phyloP scores from a whole-genome alignment of 2,113 vertebrate genomes.

The Callocephalon fimbriatum region DNA sequence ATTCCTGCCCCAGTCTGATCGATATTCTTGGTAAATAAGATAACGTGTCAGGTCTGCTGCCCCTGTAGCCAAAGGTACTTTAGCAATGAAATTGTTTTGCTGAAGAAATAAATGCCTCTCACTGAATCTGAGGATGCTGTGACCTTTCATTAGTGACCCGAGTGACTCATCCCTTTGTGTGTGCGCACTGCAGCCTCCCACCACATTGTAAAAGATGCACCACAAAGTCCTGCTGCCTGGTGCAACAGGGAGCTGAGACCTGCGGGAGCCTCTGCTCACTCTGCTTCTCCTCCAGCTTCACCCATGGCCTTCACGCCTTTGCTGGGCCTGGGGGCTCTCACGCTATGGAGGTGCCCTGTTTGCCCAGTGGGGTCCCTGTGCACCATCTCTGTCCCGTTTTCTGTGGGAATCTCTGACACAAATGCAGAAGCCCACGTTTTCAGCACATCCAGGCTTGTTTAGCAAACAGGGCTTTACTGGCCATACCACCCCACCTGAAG shows the following conservation, averaged over 20 bases:
- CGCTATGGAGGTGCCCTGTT: rapidly evolving
- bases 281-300: neutral
- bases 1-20: neutral
- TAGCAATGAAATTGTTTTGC: neutral
- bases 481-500: neutral
- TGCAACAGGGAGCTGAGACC: neutral
- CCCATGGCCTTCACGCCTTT: rapidly evolving
- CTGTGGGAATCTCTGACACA: neutral
- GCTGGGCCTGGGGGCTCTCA: neutral
- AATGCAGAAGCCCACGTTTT: neutral
- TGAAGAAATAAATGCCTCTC: neutral
- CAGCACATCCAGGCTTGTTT: neutral
- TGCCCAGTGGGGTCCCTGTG: rapidly evolving
- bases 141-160: constrained; percentile 40
- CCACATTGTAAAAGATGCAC: rapidly evolving
- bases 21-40: neutral
- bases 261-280: rapidly evolving
- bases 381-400: neutral
- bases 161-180: constrained; percentile 25
- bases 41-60: neutral
- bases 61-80: neutral
- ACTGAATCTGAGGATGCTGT: neutral
- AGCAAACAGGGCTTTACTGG: neutral
- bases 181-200: neutral
- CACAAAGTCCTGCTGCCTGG: neutral